Percentiles rank a stretch among this genome's conserved stretches.
Conservation (phyloP, 37 sponge, comb jelly and placozoan genomes). For the Ephydatia muelleri region DNA sequence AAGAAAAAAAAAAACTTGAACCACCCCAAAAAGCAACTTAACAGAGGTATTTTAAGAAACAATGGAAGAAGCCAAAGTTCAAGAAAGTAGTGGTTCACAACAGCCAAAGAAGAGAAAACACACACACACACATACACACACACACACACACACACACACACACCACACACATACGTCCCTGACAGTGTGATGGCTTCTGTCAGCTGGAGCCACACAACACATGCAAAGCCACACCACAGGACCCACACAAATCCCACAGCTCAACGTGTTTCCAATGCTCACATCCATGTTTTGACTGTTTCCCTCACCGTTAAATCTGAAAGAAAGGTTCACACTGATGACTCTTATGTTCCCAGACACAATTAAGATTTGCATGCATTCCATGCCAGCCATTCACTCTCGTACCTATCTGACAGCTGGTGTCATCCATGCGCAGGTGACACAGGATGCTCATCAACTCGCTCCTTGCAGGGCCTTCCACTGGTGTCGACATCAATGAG, state of each 20-base stretch:
- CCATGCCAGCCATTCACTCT: background rate
- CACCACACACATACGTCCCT: background rate
- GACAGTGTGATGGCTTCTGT: background rate
- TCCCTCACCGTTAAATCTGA: background rate
- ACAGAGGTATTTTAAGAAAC: background rate
- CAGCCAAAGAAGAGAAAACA: background rate
- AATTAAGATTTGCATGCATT: background rate
- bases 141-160: constrained; percentile 13
- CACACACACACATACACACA: constrained; percentile 3
- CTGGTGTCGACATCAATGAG: constrained; percentile 56
- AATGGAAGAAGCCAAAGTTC: background rate
- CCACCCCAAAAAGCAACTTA: background rate
- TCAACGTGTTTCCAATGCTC: background rate
- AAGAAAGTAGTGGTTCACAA: background rate
- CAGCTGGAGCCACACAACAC: background rate
- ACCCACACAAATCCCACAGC: background rate
- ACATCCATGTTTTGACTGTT: background rate
- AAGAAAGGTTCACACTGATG: background rate
- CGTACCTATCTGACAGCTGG: background rate
- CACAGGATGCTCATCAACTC: constrained; percentile 53
- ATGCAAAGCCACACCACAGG: background rate
- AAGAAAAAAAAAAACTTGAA: background rate
- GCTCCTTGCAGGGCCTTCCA: constrained; percentile 69
- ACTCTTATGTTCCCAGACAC: background rate
- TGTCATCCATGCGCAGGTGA: background rate